Conservation (phyloP, 2,888 invertebrate species). For the Octonoba sinensis region DNA sequence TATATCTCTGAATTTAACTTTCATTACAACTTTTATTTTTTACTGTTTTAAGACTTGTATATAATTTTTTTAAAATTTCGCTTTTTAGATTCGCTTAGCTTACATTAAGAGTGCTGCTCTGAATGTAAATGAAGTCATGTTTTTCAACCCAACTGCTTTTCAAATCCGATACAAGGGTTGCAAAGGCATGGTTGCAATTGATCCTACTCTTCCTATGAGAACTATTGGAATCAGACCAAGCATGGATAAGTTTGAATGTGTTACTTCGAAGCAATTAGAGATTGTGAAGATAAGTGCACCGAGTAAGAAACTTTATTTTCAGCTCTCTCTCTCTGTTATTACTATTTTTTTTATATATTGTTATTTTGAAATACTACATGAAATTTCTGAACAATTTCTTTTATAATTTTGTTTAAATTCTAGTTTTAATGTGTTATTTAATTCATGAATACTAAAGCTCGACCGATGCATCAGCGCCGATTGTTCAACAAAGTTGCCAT, state of each 20-base stretch:
- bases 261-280: conserved; percentile 65
- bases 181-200: conserved; percentile 67
- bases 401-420: too few species aligned
- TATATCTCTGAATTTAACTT: too few species aligned
- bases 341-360: background rate
- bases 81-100: too few species aligned
- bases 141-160: conserved; percentile 65
- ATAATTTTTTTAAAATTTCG: too few species aligned
- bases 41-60: too few species aligned
- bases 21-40: too few species aligned
- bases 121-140: background rate
- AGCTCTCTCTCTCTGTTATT: background rate
- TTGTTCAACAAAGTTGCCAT: too few species aligned
- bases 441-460: too few species aligned
- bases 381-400: background rate
- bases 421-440: too few species aligned
- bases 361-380: background rate
- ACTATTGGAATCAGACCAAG: conserved; percentile 64
- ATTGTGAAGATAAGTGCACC: conserved; percentile 67
- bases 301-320: conserved; percentile 59
- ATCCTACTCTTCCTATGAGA: conserved; percentile 44
- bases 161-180: conserved; percentile 66
- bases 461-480: too few species aligned
- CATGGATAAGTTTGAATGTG: conserved; percentile 67
- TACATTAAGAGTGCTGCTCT: background rate